Base-by-base conservation (phyloP, 2,888 invertebrate species). In the Pseudanteris insignis region DNA sequence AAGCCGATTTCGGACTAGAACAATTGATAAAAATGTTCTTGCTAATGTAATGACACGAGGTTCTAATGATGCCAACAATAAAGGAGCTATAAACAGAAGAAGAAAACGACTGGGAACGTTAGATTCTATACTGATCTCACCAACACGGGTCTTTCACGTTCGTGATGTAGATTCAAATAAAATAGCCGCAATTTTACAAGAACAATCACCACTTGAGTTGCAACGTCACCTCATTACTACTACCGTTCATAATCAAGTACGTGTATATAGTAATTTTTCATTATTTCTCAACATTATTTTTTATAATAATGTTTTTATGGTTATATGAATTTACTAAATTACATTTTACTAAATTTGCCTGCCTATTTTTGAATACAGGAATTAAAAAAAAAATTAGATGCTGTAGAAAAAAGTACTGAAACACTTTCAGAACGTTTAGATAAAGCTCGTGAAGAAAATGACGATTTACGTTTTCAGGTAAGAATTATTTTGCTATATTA, bases 161-260 rank as follows among this genome's bases (percentile, higher is more conserved):
- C 82, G 85, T 67, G 83, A 86, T 53, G 87, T 88, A 8, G 89
- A 91, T 82, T 84, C 88, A 54, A 86, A 84, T 72, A 91, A 91
- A 82, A 87, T 92, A 78, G 85, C 89, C 73, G 92, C 92, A 81
- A 92, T 93, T 82, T 85, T 93, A 73, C 85, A 86, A 72, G 92
- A 93, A 84, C 86, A 87, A 70, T 90, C 90, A 82, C 88, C 90
- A 54, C 82, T 92, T 68, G 90, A 92, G 82, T 84, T 93, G 75
- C 91, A 91, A 81, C 87, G 91, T 70, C 92, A 92, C 82, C 84
- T 93, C 66, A 86, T 93, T 67, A 89, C 88, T 21, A 86, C 89
- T 71, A 89, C 90, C 77, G 90, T 91, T 76, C 89, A 91, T 79
- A 92, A 92, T 84, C 90, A 93, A 88, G 92, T 91, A 34, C 10